Evolutionary conservation across 2,888 invertebrate species (phyloP), one percentile per base, ranked within the genome.

Genomic region (Phortica magna): DNA sequence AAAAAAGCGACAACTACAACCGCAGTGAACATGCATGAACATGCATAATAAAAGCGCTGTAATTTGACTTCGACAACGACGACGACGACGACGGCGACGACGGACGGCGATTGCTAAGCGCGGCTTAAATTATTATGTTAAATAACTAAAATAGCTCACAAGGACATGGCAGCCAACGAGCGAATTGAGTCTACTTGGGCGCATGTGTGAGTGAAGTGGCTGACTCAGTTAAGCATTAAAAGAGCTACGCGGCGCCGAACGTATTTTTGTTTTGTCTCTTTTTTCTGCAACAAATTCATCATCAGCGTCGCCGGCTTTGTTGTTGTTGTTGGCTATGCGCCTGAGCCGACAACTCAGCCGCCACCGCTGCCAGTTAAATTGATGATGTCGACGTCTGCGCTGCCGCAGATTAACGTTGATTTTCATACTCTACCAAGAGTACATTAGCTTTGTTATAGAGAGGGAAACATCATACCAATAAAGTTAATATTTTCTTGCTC

Each of bases 91-190:
- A 7, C 5, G 57, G 57, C 57, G 17, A 19, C 61, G 17, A 48
- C 48, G 48, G 48, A 48, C 48, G 9, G 2, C 7, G 59, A n/a
- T 7, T 9, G 17, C 39, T 31, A 31, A 31, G 64, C 7, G 17
- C 43, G 43, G 43, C 87, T 73, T 48, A 82, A 88, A 85, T 87
- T 85, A 85, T 85, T 87, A 87, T 86, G 88, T 86, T 88, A 80
- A 85, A 86, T 79, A 80, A 79, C 81, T 81, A 79, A 88, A 86
- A 88, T 86, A 87, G 88, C 87, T 84, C 88, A 87, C 85, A 86
- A 86, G 88, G 88, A 86, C 85, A 87, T 83, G 80, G 80, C 83
- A 61, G 48, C 48, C 48, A 48, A 12, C 48, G 48, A 48, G 82
- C 80, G 64, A 64, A 64, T 17, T 19, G 17, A 68, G 68, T n/a